Evolutionary conservation across 2,888 invertebrate genomes (phyloP), one percentile per base, ranked within the genome.

Genomic region (Philereme vetulata): DNA sequence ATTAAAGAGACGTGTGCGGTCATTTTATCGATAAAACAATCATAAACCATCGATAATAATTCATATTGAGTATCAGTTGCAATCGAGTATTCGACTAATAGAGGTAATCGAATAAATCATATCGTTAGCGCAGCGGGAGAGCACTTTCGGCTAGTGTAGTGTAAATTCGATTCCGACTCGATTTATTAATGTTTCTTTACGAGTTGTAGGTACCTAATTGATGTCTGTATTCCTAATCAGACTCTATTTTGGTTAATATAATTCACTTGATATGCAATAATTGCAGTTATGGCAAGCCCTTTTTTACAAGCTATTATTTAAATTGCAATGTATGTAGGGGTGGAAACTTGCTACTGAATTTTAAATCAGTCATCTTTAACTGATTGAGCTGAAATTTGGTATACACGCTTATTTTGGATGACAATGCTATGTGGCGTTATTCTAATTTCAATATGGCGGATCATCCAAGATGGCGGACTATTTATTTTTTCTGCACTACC

Each of bases 121-220:
- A 65, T 61, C 56, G 59, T 64, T 69, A 67, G 45, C 67, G 47
- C 69, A 67, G 69, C 67, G 61, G 69, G 69, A 55, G 61, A 49
- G 51, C 69, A 63, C 62, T 67, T 67, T 69, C 61, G 67, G 64
- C 48, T 65, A 62, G 67, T 69, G 51, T 65, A 62, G 67, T 69
- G 69, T 67, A 64, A 63, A 67, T 69, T 69, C 65, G 52, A 60
- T 62, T 62, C 51, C 40, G 56, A 63, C 50, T 61, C 62, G 54
- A 57, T 52, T 58, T 58, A 52, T 58, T 56, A 42, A 56, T 57
- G 58, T 62, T 62, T 62, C 57, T 62, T 56, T 56, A 54, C 54
- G 46, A 51, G 9, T 43, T 42, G 2, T 40, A 32, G 7, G 48
- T 4, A 44, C 33, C 45, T 61, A 65, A 70, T 70, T 65, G 63